Base-by-base conservation (phyloP, 2,888 invertebrate species). In the Dryomyza anilis region DNA sequence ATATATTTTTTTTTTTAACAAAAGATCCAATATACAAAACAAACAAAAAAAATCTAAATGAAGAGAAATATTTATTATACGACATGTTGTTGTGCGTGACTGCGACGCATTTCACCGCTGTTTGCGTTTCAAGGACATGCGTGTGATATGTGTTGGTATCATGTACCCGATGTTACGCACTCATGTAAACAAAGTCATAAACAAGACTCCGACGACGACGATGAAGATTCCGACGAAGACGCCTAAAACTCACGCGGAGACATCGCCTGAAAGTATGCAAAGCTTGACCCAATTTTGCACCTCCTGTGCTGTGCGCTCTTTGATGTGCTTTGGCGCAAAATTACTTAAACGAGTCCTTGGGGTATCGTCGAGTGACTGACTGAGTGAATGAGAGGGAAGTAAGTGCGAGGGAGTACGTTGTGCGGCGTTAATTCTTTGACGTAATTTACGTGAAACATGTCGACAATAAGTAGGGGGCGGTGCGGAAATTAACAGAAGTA, bases 181-280 rank as follows among this genome's bases (percentile, higher is more conserved):
- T 53, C 33, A 21, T 55, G 60, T 60, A 65, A 60, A 65, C 60
- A 65, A 65, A 65, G 65, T 61, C 60, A 65, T 65, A 65, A 65
- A 61, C 58, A 19, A 63, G 21, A 8, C 53, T n/a, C n/a, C n/a
- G n/a, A n/a, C 8, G 25, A 30, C 14, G 30, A 43, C 29, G 23
- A 59, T 33, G 30, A 21, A 45, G 8, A 12, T 19, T 36, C n/a
- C 21, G 25, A 29, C 30, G 33, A 52, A 29, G 4, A 23, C 4
- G 10, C 1, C 33, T 19, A 43, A 39, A 43, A 39, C 12, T 25
- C n/a, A 27, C 3, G 12, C 27, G 25, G 14, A 6, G 12, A 27
- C 25, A 53, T 16, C 19, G 46, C 63, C 63, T 29, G 25, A 45
- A 63, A 63, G 30, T 55, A 63, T 63, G 63, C 63, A 53, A 58